Conservation (phyloP, 1,140 invertebrate species). For the Pseudachorutes palmiensis region DNA sequence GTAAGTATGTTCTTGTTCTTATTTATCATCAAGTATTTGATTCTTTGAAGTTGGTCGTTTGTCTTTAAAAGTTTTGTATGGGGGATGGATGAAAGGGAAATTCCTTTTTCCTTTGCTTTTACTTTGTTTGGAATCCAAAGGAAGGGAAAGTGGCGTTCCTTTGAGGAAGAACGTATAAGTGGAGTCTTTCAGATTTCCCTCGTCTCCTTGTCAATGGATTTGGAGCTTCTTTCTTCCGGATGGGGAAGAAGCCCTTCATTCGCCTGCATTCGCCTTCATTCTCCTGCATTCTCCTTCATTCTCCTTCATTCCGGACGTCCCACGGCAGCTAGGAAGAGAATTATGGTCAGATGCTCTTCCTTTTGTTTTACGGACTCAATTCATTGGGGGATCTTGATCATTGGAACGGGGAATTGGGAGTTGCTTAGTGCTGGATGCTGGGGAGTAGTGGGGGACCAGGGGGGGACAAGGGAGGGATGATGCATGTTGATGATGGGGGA, state of each 20-base stretch:
- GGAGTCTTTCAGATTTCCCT: neutral
- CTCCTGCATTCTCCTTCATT: neutral
- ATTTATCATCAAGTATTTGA: neutral
- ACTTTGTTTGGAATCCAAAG: no score
- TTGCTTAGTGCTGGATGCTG: no score
- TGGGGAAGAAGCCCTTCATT: no score
- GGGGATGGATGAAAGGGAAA: no score
- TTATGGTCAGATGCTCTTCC: neutral
- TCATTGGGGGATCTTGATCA: constrained; percentile 1
- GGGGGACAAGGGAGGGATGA: constrained; percentile 17
- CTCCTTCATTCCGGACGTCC: no score
- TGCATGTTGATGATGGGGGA: constrained; percentile 21
- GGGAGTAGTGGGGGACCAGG: neutral
- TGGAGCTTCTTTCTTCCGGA: no score
- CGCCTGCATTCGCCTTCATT: no score
- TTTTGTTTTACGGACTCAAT: constrained; percentile 3
- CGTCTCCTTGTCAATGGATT: neutral
- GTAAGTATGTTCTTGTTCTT: neutral
- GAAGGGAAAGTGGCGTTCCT: no score
- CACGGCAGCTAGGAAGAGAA: neutral
- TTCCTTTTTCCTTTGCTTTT: no score
- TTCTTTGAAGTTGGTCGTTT: constrained; percentile 1
- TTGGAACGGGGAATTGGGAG: constrained; percentile 5
- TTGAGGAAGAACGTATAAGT: no score
- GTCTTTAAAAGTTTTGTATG: no score